phyloP scores from a whole-genome alignment of 2,113 vertebrate species.

The Mugil cephalus region DNA sequence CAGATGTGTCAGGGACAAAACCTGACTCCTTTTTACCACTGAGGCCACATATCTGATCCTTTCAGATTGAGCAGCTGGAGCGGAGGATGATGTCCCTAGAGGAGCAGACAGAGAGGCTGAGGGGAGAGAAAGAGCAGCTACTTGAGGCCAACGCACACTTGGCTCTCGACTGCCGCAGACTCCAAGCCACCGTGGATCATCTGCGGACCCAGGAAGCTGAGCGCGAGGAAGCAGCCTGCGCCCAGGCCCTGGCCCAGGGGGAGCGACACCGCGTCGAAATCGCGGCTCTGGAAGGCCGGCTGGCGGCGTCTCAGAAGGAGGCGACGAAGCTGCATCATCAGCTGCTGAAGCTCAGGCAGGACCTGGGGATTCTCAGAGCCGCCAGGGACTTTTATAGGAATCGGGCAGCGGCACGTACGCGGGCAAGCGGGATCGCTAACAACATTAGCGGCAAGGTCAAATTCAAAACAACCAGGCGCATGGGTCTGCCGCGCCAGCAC shows the following conservation, averaged over 20 bases:
- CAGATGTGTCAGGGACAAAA: slow-evolving; percentile 13
- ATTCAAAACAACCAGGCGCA: slow-evolving; percentile 85
- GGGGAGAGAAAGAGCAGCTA: slow-evolving; percentile 84
- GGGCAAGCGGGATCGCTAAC: slow-evolving; percentile 70
- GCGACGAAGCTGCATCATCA: slow-evolving; percentile 81
- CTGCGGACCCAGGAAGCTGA: slow-evolving; percentile 74
- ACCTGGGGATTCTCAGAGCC: slow-evolving; percentile 82
- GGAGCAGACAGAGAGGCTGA: slow-evolving; percentile 83
- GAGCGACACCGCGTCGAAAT: slow-evolving; percentile 80
- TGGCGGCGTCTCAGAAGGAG: slow-evolving; percentile 81
- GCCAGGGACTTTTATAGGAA: slow-evolving; percentile 80
- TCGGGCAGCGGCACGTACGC: slow-evolving; percentile 31
- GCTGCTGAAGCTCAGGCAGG: slow-evolving; percentile 82
- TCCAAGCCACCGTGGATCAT: slow-evolving; percentile 84
- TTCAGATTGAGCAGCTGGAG: slow-evolving; percentile 88
- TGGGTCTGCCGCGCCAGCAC: slow-evolving; percentile 80
- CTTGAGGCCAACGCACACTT: slow-evolving; percentile 84
- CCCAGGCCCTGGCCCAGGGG: slow-evolving; percentile 70
- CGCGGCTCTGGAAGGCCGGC: slow-evolving; percentile 80
- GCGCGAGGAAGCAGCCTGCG: slow-evolving; percentile 78
- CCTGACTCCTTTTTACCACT: slow-evolving; percentile 5
- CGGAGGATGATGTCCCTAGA: slow-evolving; percentile 84
- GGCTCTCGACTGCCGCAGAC: slow-evolving; percentile 77
- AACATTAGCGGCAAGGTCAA: slow-evolving; percentile 86
- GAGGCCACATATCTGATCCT: slow-evolving; percentile 47